phyloP scores from a whole-genome alignment of 2,888 invertebrate genomes.

The Pachycephus smyrnensis region DNA sequence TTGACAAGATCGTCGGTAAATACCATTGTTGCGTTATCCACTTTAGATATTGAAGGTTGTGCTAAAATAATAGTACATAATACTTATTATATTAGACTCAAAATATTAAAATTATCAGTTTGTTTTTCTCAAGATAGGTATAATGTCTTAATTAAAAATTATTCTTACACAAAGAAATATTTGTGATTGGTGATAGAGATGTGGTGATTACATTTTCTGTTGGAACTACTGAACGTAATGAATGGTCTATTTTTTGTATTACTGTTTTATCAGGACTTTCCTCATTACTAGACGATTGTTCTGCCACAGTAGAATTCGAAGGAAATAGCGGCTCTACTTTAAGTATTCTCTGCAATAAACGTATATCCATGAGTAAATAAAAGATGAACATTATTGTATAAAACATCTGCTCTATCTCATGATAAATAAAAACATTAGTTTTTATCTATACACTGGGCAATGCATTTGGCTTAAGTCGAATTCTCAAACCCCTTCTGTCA shows the following conservation, averaged over 20 bases:
- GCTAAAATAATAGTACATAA: constrained; percentile 6
- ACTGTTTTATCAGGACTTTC: neutral
- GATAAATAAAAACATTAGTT: too few relatives aligned
- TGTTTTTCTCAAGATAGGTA: neutral
- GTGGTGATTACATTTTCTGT: too few relatives aligned
- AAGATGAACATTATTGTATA: neutral
- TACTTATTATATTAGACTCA: neutral
- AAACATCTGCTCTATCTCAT: too few relatives aligned
- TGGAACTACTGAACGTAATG: too few relatives aligned
- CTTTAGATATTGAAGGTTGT: constrained; percentile 1
- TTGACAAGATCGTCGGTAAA: constrained; percentile 4
- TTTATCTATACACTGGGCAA: too few relatives aligned
- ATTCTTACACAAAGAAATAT: constrained; percentile 6
- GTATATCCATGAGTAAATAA: neutral
- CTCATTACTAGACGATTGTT: neutral
- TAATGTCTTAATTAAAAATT: neutral
- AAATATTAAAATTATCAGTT: constrained; percentile 4
- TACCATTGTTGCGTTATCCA: constrained; percentile 4
- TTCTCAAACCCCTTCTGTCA: too few relatives aligned
- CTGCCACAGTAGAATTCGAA: neutral
- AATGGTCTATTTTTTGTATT: neutral
- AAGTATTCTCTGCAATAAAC: constrained; percentile 8
- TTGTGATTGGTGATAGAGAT: constrained; percentile 1
- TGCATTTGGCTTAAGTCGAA: too few relatives aligned
- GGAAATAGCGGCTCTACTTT: neutral